Percentiles rank a stretch among this genome's conserved stretches.
These are phyloP conservation scores for Cynaeus angustus DNA, from an alignment of 2,888 invertebrate genomes.

Conservation along the genomic window DNA sequence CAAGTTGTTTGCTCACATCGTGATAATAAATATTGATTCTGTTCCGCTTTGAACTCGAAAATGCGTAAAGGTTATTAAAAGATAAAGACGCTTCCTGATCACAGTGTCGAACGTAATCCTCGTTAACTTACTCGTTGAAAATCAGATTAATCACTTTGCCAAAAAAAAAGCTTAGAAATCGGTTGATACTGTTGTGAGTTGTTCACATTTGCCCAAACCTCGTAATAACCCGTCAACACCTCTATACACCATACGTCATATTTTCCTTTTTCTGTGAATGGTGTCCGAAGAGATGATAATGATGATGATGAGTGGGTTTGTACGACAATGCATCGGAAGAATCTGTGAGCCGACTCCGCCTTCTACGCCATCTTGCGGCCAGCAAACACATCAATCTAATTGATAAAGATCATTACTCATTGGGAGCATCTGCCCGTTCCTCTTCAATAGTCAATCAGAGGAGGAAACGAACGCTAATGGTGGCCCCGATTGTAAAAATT, in stretches of 20 bases:
- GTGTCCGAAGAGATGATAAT: slow-evolving; percentile 11
- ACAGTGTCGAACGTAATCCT: background rate
- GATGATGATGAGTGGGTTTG: slow-evolving; percentile 42
- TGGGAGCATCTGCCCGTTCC: slow-evolving; percentile 66
- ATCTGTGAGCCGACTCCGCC: slow-evolving; percentile 44
- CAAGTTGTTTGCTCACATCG: no score
- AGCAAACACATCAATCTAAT: slow-evolving; percentile 66
- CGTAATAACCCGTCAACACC: slow-evolving; percentile 11
- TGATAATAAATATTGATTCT: no score
- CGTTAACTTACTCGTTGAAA: background rate
- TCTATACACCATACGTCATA: background rate
- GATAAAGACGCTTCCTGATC: background rate
- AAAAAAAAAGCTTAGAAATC: background rate
- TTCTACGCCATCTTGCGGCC: slow-evolving; percentile 65
- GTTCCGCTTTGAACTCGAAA: no score
- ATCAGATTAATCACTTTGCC: background rate
- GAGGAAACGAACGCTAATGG: slow-evolving; percentile 53
- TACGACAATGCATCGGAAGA: slow-evolving; percentile 28
- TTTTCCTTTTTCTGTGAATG: slow-evolving; percentile 11
- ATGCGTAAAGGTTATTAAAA: no score
- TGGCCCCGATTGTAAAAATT: slow-evolving; percentile 46
- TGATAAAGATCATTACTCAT: slow-evolving; percentile 69
- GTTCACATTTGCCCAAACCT: background rate
- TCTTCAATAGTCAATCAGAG: slow-evolving; percentile 65
- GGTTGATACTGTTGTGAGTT: background rate